Evolutionary conservation across 1,140 invertebrate species (phyloP).

Genomic region (Araneus ventricosus): DNA sequence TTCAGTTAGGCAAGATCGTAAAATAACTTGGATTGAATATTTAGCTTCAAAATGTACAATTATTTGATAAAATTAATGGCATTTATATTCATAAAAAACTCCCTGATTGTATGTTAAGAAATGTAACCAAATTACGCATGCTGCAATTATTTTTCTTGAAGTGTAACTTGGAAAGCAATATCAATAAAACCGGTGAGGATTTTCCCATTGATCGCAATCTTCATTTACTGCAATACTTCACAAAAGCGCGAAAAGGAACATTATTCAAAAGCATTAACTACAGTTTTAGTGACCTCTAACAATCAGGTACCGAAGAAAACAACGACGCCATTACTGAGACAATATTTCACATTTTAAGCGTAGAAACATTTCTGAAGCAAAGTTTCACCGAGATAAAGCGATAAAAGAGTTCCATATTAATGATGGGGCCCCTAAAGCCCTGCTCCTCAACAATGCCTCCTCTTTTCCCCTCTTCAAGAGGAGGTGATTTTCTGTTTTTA

Average conservation of each 20-base stretch:
- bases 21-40: no score
- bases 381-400: neutral
- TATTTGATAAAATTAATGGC: no score
- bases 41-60: no score
- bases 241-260: neutral
- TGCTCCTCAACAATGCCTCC: neutral
- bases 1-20: no score
- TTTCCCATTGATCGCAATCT: no score
- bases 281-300: neutral
- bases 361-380: neutral
- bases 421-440: slow-evolving; percentile 24
- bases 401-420: slow-evolving; percentile 36
- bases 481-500: slow-evolving; percentile 7
- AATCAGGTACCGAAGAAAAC: neutral
- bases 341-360: neutral
- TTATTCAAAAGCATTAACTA: neutral
- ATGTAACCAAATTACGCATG: no score
- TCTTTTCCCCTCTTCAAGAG: neutral
- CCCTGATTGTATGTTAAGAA: no score
- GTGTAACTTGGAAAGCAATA: no score
- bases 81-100: no score
- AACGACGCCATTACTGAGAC: neutral
- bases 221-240: neutral
- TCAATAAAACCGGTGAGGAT: no score
- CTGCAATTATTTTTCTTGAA: no score